Evolutionary conservation across 2,113 vertebrate species (phyloP), one percentile per base, ranked within the genome.

Genomic region (Syngnathus floridae): DNA sequence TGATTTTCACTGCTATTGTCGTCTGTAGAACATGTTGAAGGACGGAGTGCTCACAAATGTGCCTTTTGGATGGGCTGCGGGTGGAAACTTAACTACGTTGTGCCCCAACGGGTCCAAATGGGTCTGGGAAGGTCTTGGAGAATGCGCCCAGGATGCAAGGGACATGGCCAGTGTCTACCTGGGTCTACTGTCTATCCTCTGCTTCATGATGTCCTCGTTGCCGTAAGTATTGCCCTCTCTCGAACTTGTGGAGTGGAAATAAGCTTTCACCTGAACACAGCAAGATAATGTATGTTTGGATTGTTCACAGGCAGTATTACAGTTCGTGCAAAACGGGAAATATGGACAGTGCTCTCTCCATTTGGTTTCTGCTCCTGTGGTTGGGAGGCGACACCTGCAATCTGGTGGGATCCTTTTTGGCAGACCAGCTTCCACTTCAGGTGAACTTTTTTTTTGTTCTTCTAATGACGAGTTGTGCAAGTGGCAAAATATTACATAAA

Each of bases 321-420:
- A 92, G 91, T 49, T 96, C 96, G 4, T 97, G 92, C 71, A 93
- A 84, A 75, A 92, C 78, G 0, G 94, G 96, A 56, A 95, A 94
- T 64, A 97, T 98, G 95, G 94, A 98, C 88, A 88, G 80, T 11
- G 96, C 95, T 0, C 78, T 99, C 31, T 99, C 97, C 1, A 76
- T 98, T 38, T 98, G 95, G 91, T 99, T 99, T 81, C 86, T 99
- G 56, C 77, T 99, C 76, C 90, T 95, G 55, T 99, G 96, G 96
- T 83, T 98, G 10, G 91, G 85, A 0, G 96, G 97, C 1, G 97
- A 99, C 78, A 89, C 90, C n/a, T 95, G 95, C 21, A 99, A 99
- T 74, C 90, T 98, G 63, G 75, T 95, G 1, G 97, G 97, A 6
- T 97, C 95, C 16, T 95, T 94, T 82, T 88, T 98, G 58, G 95